These are phyloP conservation scores for Mesorhabditis spiculigera DNA, from an alignment of 2,888 invertebrate species.

Conservation along the genomic window DNA sequence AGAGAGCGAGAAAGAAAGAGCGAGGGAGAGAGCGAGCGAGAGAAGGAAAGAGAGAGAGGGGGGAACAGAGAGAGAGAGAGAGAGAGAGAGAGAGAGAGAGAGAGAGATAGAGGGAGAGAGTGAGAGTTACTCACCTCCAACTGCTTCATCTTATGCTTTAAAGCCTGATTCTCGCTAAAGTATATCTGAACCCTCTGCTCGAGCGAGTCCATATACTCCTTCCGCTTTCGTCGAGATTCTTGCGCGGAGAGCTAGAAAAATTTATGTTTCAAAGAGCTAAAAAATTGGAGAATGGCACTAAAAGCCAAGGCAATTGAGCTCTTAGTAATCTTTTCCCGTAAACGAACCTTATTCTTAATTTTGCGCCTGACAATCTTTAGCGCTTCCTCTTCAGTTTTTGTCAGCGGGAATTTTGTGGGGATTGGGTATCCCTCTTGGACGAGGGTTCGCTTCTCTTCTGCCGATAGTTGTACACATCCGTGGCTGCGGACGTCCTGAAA, in stretches of 20 bases:
- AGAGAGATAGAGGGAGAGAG: too few species aligned
- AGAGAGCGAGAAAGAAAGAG: too few species aligned
- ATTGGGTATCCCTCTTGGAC: conserved; percentile 93
- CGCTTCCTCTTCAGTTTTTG: conserved; percentile 95
- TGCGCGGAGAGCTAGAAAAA: conserved; percentile 90
- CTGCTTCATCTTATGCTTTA: conserved; percentile 31
- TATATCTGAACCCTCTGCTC: conserved; percentile 71
- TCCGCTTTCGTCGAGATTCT: conserved; percentile 96
- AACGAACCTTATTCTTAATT: conserved; percentile 93
- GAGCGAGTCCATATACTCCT: conserved; percentile 96
- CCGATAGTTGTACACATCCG: conserved; percentile 73
- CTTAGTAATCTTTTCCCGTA: too few species aligned
- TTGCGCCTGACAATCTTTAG: conserved; percentile 95
- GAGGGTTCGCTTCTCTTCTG: conserved; percentile 92
- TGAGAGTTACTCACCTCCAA: conserved; percentile 13
- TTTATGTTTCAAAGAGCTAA: too few species aligned
- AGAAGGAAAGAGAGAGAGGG: too few species aligned
- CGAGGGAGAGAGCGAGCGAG: too few species aligned
- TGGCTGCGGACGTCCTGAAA: conserved; percentile 44
- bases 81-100: too few species aligned
- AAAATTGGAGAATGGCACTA: too few species aligned
- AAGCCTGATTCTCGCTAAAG: conserved; percentile 39
- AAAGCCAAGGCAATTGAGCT: too few species aligned
- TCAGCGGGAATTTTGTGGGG: conserved; percentile 87
- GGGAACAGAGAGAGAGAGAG: too few species aligned